phyloP scores from a whole-genome alignment of 2,113 vertebrate genomes.

The Machaerirhynchus nigripectus region DNA sequence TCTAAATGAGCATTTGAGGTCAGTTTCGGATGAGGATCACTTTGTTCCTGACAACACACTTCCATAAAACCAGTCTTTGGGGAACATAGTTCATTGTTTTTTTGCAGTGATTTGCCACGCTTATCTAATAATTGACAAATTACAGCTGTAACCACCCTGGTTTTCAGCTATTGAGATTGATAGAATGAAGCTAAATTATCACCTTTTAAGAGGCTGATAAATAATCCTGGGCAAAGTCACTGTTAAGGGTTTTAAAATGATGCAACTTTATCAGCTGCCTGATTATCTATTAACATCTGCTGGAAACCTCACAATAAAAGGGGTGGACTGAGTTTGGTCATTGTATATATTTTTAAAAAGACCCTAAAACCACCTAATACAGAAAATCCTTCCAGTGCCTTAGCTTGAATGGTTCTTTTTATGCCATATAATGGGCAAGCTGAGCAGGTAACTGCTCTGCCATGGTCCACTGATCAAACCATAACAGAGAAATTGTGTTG shows the following conservation, averaged over 20 bases:
- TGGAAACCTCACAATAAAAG: neutral
- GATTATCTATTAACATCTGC: neutral
- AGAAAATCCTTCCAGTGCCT: neutral
- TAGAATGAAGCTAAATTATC: neutral
- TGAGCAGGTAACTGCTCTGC: neutral
- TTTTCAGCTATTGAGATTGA: neutral
- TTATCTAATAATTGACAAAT: neutral
- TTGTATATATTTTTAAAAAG: neutral
- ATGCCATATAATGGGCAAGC: neutral
- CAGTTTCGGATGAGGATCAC: neutral
- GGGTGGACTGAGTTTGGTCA: neutral
- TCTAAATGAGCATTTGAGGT: accelerated
- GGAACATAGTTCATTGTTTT: neutral
- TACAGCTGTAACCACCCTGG: neutral
- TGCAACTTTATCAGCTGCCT: neutral
- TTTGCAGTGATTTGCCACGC: neutral
- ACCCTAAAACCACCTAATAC: neutral
- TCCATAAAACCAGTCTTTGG: neutral
- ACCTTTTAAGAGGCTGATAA: neutral
- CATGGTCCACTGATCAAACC: neutral
- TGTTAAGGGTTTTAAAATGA: neutral
- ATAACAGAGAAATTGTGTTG: neutral
- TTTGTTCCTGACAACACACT: neutral
- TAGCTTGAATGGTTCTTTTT: neutral
- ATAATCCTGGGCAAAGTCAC: neutral